Evolutionary conservation across 2,113 vertebrate genomes (phyloP).

Genomic region (Athene cunicularia): DNA sequence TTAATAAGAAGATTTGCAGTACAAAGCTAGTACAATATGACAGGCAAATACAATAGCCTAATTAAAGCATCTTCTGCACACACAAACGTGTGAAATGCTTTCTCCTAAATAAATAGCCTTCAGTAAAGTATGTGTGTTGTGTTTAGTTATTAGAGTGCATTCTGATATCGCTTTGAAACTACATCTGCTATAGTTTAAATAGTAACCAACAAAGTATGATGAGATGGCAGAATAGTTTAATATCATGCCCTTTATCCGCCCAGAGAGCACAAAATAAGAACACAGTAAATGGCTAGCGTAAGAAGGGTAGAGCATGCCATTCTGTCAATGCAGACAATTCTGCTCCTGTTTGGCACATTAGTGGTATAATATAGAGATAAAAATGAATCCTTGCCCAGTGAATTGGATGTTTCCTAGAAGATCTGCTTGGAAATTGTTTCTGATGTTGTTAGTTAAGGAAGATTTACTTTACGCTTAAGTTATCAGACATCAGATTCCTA

Average conservation of each 20-base stretch:
- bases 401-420: constrained; percentile 13
- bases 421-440: background rate
- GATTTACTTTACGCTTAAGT: background rate
- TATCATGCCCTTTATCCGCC: constrained; percentile 48
- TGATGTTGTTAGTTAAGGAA: constrained; percentile 24
- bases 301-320: background rate
- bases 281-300: background rate
- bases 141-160: background rate
- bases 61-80: constrained; percentile 52
- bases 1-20: constrained; percentile 46
- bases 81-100: constrained; percentile 40
- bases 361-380: background rate
- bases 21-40: constrained; percentile 38
- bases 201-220: constrained; percentile 22
- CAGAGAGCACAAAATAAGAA: background rate
- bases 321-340: background rate
- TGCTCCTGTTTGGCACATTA: background rate
- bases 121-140: background rate
- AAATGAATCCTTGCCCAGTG: background rate
- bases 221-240: constrained; percentile 56
- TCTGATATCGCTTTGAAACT: constrained; percentile 14
- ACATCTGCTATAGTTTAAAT: constrained; percentile 36
- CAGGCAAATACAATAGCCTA: constrained; percentile 49
- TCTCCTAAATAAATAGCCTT: constrained; percentile 42
- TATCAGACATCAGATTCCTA: background rate